These are phyloP conservation scores for Semibalanus balanoides DNA, from an alignment of 1,140 invertebrate species.

Conservation along the genomic window DNA sequence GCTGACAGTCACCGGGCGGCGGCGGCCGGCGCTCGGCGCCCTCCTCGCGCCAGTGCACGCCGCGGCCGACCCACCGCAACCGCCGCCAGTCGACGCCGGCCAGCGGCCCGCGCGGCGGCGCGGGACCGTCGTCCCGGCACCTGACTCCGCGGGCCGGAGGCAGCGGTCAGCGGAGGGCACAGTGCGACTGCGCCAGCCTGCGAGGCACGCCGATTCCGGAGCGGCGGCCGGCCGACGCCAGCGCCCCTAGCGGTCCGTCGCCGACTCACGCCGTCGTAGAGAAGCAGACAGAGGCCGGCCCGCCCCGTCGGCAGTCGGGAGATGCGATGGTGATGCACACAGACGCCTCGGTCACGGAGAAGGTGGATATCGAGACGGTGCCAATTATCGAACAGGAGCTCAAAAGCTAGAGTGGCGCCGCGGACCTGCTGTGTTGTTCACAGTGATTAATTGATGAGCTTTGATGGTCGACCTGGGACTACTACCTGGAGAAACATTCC, in stretches of 20 bases:
- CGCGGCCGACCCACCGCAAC: not conserved
- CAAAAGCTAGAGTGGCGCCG: not conserved
- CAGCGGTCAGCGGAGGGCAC: no score
- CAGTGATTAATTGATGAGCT: no score
- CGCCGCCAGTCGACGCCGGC: conserved; percentile 1
- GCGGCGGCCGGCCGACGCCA: not conserved
- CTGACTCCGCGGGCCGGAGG: no score
- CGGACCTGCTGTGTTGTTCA: not conserved
- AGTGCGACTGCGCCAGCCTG: not conserved
- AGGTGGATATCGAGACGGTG: not conserved
- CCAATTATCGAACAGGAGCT: not conserved
- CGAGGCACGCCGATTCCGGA: not conserved
- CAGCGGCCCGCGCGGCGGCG: no score
- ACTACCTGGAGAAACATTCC: not conserved
- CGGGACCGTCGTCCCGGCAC: no score
- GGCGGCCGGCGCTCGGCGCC: not conserved
- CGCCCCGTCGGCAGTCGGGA: not conserved
- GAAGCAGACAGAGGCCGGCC: not conserved
- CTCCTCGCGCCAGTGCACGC: not conserved
- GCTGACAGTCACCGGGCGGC: not conserved
- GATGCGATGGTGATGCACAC: not conserved
- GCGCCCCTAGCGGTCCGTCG: no score
- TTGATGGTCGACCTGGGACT: not conserved
- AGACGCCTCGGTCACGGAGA: not conserved
- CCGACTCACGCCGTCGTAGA: not conserved